These are phyloP conservation scores for Macropus fuliginosus DNA, from an alignment of 2,797 vertebrate genomes.

Conservation along the genomic window DNA sequence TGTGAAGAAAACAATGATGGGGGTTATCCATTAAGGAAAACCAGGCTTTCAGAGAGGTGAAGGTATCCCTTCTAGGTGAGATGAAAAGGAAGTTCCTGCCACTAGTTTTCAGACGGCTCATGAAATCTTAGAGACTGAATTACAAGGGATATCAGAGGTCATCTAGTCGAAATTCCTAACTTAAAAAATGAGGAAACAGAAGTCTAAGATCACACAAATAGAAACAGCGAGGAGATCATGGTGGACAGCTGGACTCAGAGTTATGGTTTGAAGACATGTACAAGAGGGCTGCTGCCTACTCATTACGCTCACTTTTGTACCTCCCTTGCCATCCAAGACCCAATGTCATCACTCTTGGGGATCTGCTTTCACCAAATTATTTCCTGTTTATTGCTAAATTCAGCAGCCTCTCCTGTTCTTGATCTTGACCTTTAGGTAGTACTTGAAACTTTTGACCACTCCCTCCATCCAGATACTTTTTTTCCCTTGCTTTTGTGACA, in stretches of 20 bases:
- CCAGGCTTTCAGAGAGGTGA: background rate
- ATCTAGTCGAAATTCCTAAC: background rate
- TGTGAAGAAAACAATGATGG: slow-evolving; percentile 16
- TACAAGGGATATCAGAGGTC: background rate
- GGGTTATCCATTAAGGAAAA: background rate
- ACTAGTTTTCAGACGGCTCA: background rate
- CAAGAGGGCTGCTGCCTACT: background rate
- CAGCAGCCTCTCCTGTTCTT: too few species aligned
- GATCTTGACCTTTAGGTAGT: background rate
- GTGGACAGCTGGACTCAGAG: background rate
- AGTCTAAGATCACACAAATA: background rate
- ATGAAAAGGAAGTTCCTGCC: background rate
- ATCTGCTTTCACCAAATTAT: background rate
- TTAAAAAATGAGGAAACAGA: background rate
- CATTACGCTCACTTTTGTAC: background rate
- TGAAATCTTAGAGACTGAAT: background rate
- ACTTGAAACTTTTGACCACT: background rate
- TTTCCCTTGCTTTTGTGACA: background rate
- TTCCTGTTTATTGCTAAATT: background rate
- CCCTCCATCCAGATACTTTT: background rate
- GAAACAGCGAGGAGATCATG: background rate
- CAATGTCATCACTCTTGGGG: background rate
- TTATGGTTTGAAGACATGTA: background rate
- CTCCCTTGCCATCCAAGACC: background rate
- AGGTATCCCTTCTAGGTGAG: background rate